phyloP scores from a whole-genome alignment of 2,113 vertebrate genomes.

The Megalops atlanticus region DNA sequence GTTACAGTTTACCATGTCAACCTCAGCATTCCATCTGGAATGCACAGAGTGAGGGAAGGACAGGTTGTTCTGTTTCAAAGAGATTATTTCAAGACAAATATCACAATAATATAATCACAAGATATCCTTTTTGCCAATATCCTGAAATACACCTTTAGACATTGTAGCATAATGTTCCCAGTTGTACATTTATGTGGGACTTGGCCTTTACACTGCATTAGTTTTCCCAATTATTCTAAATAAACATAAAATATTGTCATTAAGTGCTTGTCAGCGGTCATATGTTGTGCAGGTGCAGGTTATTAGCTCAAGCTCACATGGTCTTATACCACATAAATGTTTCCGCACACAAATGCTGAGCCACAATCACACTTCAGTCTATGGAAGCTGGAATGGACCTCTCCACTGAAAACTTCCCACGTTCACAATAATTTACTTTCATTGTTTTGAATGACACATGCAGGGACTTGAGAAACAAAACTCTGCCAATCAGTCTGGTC shows the following conservation, averaged over 20 bases:
- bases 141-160: background rate
- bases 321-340: no score
- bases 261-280: no score
- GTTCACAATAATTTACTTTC: no score
- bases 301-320: no score
- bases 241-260: no score
- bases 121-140: background rate
- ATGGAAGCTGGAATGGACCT: background rate
- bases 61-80: background rate
- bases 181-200: background rate
- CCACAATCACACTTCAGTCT: background rate
- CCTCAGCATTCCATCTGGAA: background rate
- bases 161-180: background rate
- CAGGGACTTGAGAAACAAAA: no score
- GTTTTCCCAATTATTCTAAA: background rate
- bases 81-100: no score
- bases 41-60: background rate
- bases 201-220: background rate
- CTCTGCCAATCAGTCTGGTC: background rate
- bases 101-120: background rate
- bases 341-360: no score
- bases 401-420: conserved; percentile 7
- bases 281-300: no score
- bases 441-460: background rate
- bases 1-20: background rate